Conservation (phyloP, 2,888 invertebrate genomes). For the Polydrusus cervinus region DNA sequence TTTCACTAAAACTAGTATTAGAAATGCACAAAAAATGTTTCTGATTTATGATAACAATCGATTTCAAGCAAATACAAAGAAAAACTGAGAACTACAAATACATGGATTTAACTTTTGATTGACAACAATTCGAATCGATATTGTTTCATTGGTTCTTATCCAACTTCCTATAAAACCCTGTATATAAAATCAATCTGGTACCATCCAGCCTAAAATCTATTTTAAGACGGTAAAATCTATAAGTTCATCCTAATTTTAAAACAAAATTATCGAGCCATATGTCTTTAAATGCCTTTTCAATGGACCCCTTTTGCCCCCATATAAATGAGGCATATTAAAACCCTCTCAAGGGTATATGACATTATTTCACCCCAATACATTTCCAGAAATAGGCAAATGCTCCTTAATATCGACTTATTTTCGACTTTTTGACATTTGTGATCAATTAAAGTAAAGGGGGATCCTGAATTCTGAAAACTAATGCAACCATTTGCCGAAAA, state of each 20-base stretch:
- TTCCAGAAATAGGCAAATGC: conserved; percentile 64
- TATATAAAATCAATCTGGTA: neutral
- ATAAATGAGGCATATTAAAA: conserved; percentile 52
- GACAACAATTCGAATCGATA: no score
- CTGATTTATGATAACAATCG: no score
- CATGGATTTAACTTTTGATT: no score
- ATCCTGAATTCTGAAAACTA: conserved; percentile 44
- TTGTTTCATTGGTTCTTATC: no score
- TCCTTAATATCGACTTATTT: conserved; percentile 59
- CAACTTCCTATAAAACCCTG: no score
- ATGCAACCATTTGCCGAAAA: conserved; percentile 55
- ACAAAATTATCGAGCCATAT: conserved; percentile 39
- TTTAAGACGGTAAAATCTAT: conserved; percentile 30
- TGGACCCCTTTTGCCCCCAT: conserved; percentile 43
- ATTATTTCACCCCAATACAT: conserved; percentile 41
- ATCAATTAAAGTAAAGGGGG: conserved; percentile 60
- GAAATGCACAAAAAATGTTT: no score
- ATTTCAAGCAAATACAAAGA: no score
- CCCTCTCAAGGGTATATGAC: conserved; percentile 43
- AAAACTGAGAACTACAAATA: no score
- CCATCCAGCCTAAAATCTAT: conserved; percentile 9
- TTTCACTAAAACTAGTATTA: no score
- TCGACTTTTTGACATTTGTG: conserved; percentile 64
- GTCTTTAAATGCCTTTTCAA: conserved; percentile 45
- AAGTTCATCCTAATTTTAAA: conserved; percentile 24